These are phyloP conservation scores for Bicyclus anynana DNA, from an alignment of 1,140 invertebrate species.

Conservation along the genomic window DNA sequence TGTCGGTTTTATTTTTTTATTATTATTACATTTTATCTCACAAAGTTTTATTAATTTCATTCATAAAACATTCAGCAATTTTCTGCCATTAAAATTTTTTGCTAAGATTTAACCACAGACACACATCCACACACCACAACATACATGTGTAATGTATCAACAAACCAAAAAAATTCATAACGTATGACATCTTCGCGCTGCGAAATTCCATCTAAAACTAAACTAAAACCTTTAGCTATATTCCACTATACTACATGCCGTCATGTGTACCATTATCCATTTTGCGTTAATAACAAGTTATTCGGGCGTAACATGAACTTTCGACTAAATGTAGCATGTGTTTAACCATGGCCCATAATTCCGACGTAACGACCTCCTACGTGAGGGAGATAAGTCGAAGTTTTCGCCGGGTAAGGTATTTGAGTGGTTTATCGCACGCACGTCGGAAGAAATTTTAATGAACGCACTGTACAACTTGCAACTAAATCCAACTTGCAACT, in stretches of 20 bases:
- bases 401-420: slow-evolving; percentile 57
- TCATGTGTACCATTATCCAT: slow-evolving; percentile 22
- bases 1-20: no score
- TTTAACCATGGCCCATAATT: slow-evolving; percentile 70
- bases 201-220: no score
- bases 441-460: slow-evolving; percentile 68
- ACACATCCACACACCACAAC: no score
- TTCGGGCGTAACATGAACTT: slow-evolving; percentile 68
- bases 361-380: slow-evolving; percentile 64
- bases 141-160: no score
- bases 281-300: slow-evolving; percentile 58
- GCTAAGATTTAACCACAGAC: no score
- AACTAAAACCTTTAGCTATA: not conserved
- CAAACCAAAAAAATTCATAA: no score
- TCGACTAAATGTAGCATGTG: slow-evolving; percentile 74
- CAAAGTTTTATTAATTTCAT: no score
- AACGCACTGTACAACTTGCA: slow-evolving; percentile 18
- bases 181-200: no score
- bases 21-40: no score
- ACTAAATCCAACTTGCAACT: not conserved
- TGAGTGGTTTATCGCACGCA: slow-evolving; percentile 66
- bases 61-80: no score
- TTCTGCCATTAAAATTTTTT: no score
- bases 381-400: slow-evolving; percentile 72
- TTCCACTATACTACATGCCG: not conserved